These are phyloP conservation scores for Dasypus novemcinctus DNA, from an alignment of 2,113 vertebrate species.

Conservation along the genomic window DNA sequence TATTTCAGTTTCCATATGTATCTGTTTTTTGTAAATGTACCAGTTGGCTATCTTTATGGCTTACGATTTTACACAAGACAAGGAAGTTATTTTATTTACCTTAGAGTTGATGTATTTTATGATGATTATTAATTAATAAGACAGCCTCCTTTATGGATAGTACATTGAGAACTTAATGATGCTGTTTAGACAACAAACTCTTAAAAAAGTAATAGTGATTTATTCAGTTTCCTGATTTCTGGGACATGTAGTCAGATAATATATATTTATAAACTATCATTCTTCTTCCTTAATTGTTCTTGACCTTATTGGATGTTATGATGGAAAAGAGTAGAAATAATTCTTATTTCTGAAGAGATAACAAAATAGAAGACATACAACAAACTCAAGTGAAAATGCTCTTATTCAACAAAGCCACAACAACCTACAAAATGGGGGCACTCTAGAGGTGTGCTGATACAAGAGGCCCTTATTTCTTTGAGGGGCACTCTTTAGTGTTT, in stretches of 20 bases:
- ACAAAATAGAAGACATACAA: neutral
- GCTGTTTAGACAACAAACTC: constrained; percentile 4
- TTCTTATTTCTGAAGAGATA: constrained; percentile 4
- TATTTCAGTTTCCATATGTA: neutral
- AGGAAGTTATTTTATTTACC: constrained; percentile 18
- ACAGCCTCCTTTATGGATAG: constrained; percentile 34
- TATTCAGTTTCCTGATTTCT: constrained; percentile 23
- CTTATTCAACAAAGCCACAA: neutral
- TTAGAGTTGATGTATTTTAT: constrained; percentile 25
- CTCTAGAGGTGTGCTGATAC: accelerated
- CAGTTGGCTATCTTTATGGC: neutral
- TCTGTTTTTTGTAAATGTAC: neutral
- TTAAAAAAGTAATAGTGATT: neutral
- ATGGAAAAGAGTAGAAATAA: neutral
- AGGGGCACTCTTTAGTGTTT: neutral
- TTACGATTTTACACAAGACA: neutral
- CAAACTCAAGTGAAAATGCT: neutral
- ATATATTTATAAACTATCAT: neutral
- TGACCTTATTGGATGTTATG: neutral
- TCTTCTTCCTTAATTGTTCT: constrained; percentile 25
- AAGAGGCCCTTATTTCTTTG: neutral
- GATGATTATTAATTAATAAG: constrained; percentile 53
- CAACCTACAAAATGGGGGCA: neutral
- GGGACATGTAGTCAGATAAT: neutral
- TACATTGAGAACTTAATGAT: constrained; percentile 44